phyloP scores from a whole-genome alignment of 2,113 vertebrate genomes.

The Cnemophilus loriae region DNA sequence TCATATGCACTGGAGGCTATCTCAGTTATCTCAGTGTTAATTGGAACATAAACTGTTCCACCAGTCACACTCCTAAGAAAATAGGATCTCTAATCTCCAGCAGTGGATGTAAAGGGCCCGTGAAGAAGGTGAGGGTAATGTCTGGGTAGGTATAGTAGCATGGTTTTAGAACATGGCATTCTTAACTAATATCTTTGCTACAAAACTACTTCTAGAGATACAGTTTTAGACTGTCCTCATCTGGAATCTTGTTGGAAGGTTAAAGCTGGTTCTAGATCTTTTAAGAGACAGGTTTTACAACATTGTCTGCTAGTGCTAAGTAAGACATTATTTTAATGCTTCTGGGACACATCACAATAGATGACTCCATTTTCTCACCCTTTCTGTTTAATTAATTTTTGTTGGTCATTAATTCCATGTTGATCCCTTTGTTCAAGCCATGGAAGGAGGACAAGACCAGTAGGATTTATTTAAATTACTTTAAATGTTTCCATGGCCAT shows the following conservation, averaged over 20 bases:
- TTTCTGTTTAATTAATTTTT: conserved; percentile 15
- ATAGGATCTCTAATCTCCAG: not conserved
- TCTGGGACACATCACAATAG: not conserved
- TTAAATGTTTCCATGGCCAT: not conserved
- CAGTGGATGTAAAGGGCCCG: not conserved
- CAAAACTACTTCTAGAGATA: not conserved
- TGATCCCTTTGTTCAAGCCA: not conserved
- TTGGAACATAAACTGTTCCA: not conserved
- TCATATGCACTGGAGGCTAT: not conserved
- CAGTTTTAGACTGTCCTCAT: not conserved
- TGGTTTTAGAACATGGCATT: not conserved
- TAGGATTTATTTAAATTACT: conserved; percentile 15
- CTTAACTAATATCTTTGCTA: not conserved
- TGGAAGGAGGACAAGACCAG: not conserved
- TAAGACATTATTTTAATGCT: not conserved
- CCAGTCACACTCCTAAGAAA: not conserved
- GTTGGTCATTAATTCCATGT: not conserved
- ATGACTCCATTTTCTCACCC: not conserved
- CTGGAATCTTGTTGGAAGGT: not conserved
- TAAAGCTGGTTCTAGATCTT: not conserved
- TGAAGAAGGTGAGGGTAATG: not conserved
- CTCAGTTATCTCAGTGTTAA: not conserved
- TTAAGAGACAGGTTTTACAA: not conserved
- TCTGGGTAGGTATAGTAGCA: not conserved
- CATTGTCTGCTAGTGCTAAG: not conserved